A percentile compares a stretch with the other conserved stretches of the same genome.
Evolutionary conservation across 2,797 vertebrate species (phyloP).

Genomic region (Mus caroli): DNA sequence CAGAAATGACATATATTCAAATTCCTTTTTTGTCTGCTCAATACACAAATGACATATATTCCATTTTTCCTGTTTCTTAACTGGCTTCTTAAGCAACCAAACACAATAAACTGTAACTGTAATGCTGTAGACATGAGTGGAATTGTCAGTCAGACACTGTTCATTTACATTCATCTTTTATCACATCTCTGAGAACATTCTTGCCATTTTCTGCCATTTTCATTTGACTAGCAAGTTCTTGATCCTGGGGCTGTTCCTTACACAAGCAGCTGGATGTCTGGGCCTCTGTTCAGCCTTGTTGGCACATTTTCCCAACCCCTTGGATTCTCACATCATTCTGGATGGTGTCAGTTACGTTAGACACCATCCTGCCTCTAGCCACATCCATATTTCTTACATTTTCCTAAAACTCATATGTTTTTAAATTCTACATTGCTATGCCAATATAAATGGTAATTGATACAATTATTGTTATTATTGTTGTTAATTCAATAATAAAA

Average conservation of each 20-base stretch:
- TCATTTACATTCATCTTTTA: constrained; percentile 30
- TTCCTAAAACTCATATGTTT: constrained; percentile 2
- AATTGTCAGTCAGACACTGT: background rate
- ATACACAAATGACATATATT: background rate
- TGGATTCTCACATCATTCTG: constrained; percentile 8
- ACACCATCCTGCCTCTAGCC: background rate
- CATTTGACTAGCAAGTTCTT: background rate
- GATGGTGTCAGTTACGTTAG: background rate
- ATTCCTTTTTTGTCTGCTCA: background rate
- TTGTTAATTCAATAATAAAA: background rate
- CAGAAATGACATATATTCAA: constrained; percentile 20
- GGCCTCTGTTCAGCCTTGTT: background rate
- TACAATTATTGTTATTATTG: background rate
- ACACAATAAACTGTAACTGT: constrained; percentile 34
- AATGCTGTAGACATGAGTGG: background rate
- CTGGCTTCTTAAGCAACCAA: constrained; percentile 23
- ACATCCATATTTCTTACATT: constrained; percentile 18
- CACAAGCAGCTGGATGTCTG: background rate
- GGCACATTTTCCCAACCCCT: background rate
- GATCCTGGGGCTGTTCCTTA: background rate
- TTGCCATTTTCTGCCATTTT: constrained; percentile 14
- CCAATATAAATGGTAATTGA: background rate
- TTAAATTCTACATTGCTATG: background rate
- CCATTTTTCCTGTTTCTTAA: constrained; percentile 37
- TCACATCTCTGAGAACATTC: background rate